phyloP scores from a whole-genome alignment of 2,888 invertebrate genomes.

The Onchidella celtica region DNA sequence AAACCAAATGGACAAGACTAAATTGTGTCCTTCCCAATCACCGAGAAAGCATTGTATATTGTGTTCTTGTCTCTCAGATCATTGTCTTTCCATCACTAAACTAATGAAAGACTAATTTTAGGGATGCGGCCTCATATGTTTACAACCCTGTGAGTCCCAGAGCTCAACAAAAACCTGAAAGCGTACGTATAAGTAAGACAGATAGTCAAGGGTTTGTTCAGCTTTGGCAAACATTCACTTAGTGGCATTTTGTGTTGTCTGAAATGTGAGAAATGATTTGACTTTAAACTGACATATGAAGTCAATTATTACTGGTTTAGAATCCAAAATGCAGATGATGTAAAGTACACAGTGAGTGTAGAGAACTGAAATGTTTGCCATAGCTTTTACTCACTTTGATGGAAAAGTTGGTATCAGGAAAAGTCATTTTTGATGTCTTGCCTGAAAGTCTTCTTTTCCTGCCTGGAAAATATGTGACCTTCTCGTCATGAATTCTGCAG shows the following conservation, averaged over 20 bases:
- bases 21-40: too few species aligned
- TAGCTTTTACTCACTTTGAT: background rate
- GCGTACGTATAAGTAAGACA: conserved; percentile 56
- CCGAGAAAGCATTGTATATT: too few species aligned
- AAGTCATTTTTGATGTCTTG: background rate
- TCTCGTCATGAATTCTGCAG: background rate
- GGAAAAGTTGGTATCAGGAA: background rate
- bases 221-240: conserved; percentile 40
- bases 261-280: too few species aligned
- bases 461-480: conserved; percentile 36
- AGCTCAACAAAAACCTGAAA: conserved; percentile 42
- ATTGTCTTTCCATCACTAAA: conserved; percentile 54
- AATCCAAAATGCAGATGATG: too few species aligned
- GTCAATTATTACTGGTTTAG: background rate
- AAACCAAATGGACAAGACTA: too few species aligned
- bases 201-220: conserved; percentile 28
- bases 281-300: too few species aligned
- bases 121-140: conserved; percentile 56
- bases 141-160: conserved; percentile 45
- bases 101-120: conserved; percentile 76
- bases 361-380: conserved; percentile 43
- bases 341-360: too few species aligned
- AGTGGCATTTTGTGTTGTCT: background rate
- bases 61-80: conserved; percentile 13
- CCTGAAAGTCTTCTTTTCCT: background rate